phyloP scores from a whole-genome alignment of 2,113 vertebrate species.

The Heterocephalus glaber region DNA sequence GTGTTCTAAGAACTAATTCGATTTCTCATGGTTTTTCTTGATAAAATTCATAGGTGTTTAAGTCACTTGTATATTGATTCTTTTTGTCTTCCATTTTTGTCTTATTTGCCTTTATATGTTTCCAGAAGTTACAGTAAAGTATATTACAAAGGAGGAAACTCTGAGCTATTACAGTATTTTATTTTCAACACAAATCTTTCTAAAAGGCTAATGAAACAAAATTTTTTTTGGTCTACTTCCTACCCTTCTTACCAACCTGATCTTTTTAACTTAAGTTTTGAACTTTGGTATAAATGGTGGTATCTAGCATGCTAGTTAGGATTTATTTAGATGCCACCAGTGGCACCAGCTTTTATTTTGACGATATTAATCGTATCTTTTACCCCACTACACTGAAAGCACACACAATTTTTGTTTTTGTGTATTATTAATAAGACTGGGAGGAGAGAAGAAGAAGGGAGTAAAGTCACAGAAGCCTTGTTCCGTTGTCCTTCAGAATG shows the following conservation, averaged over 20 bases:
- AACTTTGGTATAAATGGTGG: conserved; percentile 71
- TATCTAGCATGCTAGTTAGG: conserved; percentile 66
- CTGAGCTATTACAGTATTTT: conserved; percentile 75
- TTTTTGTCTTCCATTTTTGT: conserved; percentile 74
- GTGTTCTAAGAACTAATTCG: conserved; percentile 68
- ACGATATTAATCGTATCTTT: conserved; percentile 50
- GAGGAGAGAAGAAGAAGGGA: not conserved
- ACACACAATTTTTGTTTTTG: conserved; percentile 44
- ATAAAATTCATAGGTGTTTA: conserved; percentile 74
- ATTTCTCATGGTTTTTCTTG: conserved; percentile 60
- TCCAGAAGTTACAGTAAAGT: conserved; percentile 67
- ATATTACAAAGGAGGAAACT: conserved; percentile 69
- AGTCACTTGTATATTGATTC: conserved; percentile 68
- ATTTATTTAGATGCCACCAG: conserved; percentile 54
- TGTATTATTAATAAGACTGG: conserved; percentile 18
- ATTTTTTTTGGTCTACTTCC: conserved; percentile 34
- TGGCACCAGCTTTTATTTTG: conserved; percentile 65
- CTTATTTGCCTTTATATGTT: conserved; percentile 78
- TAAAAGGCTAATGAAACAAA: conserved; percentile 30
- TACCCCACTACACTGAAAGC: conserved; percentile 73
- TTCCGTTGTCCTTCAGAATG: conserved; percentile 54
- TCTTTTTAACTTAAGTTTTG: conserved; percentile 59
- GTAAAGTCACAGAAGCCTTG: conserved; percentile 9
- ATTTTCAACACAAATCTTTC: conserved; percentile 59
- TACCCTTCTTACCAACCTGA: conserved; percentile 8